Evolutionary conservation across 1,140 invertebrate genomes (phyloP), one percentile per base, ranked within the genome.

Genomic region (Steinernema khuongi): DNA sequence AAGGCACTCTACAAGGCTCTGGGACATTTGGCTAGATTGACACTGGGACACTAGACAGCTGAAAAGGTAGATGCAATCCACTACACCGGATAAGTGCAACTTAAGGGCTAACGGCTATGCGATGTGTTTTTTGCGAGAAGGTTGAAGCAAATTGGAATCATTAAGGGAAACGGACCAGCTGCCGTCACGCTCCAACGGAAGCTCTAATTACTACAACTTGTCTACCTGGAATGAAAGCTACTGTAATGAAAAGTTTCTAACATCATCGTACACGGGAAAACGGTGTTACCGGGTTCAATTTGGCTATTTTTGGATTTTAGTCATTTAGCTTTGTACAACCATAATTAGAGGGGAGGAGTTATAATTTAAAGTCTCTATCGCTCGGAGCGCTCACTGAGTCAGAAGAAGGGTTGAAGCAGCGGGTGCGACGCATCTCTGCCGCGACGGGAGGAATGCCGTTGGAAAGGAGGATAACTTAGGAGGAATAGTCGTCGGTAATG

Each of bases 121-220:
- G 19, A 22, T 7, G 14, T 60, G 14, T 60, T 60, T 60, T 60
- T 41, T 11, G 7, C 36, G 36, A 41, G n/a, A 41, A 41, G n/a
- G 36, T 41, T 41, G 36, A 41, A 41, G 36, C 36, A 41, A 41
- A 41, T 41, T 41, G 36, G 36, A 41, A 41, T 41, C 36, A 41
- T 17, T 60, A 60, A 60, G 19, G 4, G 19, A 22, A 60, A 22
- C 11, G 4, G 26, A 22, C 14, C 26, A 22, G 50, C 50, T 14
- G 14, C 22, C 22, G 26, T 14, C 4, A 60, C 50, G 14, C 14
- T 17, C 26, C 50, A 26, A n/a, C 26, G 14, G 22, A 60, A 60
- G 50, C 50, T 60, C 50, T 60, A 60, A 60, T 60, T 60, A 60
- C 50, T 60, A 60, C 50, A 60, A 60, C 11, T 14, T 60, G 14